Percentiles rank a stretch among this genome's conserved stretches.
Evolutionary conservation across 1,140 invertebrate genomes (phyloP).

Genomic region (Eriosoma lanigerum): DNA sequence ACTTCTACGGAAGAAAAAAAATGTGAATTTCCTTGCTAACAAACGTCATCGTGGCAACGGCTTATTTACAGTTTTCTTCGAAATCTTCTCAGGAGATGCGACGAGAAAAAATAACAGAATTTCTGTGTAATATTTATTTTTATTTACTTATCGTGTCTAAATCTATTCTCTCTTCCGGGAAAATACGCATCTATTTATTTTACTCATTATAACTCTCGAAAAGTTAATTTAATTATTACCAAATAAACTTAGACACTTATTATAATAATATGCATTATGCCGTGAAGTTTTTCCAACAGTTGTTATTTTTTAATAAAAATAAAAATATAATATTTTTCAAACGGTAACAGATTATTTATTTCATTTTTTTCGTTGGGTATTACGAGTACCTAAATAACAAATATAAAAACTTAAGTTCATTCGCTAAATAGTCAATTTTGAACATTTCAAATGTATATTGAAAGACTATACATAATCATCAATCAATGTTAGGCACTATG

Average conservation of each 20-base stretch:
- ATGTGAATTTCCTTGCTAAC: slow-evolving; percentile 8
- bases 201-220: not conserved
- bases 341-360: too few species aligned
- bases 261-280: not conserved
- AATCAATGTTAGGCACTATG: too few species aligned
- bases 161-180: not conserved
- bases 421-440: too few species aligned
- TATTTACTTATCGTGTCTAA: not conserved
- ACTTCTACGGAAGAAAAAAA: slow-evolving; percentile 7
- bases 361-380: too few species aligned
- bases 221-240: not conserved
- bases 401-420: too few species aligned
- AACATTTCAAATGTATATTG: too few species aligned
- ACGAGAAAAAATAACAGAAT: not conserved
- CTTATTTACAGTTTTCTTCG: not conserved
- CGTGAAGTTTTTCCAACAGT: not conserved
- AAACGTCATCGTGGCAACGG: slow-evolving; percentile 2
- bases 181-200: not conserved
- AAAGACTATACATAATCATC: too few species aligned
- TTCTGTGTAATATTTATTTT: not conserved
- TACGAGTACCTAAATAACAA: too few species aligned
- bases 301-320: too few species aligned
- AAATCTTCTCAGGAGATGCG: not conserved
- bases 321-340: too few species aligned
- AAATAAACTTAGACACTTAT: not conserved